These are phyloP conservation scores for Zosterops borbonicus DNA, from an alignment of 2,113 vertebrate species.

Conservation along the genomic window DNA sequence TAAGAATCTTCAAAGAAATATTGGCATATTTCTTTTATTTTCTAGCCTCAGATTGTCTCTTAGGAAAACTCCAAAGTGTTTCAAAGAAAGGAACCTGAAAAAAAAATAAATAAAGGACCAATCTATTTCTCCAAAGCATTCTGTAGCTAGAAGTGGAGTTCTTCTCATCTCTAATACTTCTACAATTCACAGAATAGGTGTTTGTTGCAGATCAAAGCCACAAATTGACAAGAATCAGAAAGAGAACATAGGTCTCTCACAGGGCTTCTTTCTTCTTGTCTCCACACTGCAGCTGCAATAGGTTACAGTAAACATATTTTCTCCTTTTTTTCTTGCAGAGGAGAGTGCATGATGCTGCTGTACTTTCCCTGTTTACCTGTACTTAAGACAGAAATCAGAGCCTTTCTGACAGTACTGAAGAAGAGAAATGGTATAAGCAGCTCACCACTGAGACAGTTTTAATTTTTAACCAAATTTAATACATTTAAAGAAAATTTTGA, in stretches of 20 bases:
- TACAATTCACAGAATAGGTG: neutral
- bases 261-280: neutral
- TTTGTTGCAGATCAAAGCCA: neutral
- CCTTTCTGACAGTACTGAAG: neutral
- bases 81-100: neutral
- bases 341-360: neutral
- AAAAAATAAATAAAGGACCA: fast-evolving
- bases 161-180: neutral
- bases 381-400: neutral
- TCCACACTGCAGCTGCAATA: neutral
- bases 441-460: neutral
- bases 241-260: neutral
- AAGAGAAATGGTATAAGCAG: neutral
- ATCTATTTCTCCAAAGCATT: neutral
- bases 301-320: neutral
- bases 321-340: neutral
- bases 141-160: neutral
- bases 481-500: neutral
- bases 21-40: neutral
- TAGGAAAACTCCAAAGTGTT: neutral
- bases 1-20: neutral
- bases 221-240: neutral
- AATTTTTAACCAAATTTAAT: neutral
- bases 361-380: neutral
- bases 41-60: fast-evolving